Base-by-base conservation (phyloP, 2,888 invertebrate species). In the Octodonta nipae region DNA sequence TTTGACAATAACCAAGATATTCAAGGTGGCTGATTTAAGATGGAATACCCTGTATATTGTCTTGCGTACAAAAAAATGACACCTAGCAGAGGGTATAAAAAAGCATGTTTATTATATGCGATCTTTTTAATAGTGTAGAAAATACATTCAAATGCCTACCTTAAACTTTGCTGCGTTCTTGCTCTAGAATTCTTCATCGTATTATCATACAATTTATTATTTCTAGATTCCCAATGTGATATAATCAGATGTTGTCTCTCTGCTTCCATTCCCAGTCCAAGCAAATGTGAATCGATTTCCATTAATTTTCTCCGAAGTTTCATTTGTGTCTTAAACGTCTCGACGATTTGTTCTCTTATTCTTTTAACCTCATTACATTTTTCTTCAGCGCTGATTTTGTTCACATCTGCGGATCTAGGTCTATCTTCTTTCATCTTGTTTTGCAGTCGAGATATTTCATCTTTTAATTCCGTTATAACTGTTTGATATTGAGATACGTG, bases 291-390 rank as follows among this genome's bases (percentile, higher is more conserved):
- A 60, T 93, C 92, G 7, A 92, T 71, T 56, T 92, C 89, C 74
- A 93, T 81, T 14, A 95, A 65, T 32, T 83, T 77, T 16, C 85
- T 70, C 46, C 91, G 70, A 17, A 91, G 63, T 40, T 86, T 78
- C 88, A 92, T 91, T 61, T 92, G 91, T 45, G 87, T 88, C 52
- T 87, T 85, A 58, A 92, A 92, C 1, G 85, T 83, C 0, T 79
- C 73, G 3, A 91, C 80, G 26, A 92, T 84, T 47, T 88, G 82
- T 49, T 88, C 86, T 22, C 88, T 72, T 13, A 91, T 61, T 13
- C 72, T 71, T 41, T 75, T 71, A 6, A 81, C 60, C 22, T 30
- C 30, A 12, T 30, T 7, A 13, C 30, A 20, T 6, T 56, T 38
- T 37, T 58, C 54, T 34, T 56, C 53, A 0, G 57, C 52, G 20